Conservation (phyloP, 2,888 invertebrate genomes). For the Elegia similella region DNA sequence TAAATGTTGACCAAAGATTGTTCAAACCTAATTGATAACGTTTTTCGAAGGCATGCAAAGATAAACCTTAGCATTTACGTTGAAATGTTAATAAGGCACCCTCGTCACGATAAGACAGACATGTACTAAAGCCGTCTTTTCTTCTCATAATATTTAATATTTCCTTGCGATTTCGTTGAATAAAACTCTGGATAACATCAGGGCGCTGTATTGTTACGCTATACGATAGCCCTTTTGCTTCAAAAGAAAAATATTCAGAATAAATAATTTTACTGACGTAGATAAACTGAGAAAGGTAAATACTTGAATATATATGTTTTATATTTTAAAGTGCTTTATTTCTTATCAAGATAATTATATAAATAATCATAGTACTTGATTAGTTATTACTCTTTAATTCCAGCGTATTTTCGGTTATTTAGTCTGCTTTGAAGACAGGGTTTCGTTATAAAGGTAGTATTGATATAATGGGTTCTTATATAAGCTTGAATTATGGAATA, state of each 20-base stretch:
- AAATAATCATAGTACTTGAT: too few species aligned
- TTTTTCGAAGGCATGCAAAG: not conserved
- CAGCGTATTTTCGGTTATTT: too few species aligned
- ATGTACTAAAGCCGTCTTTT: conserved; percentile 38
- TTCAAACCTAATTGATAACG: not conserved
- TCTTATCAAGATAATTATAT: too few species aligned
- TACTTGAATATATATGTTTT: not conserved
- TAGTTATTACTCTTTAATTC: too few species aligned
- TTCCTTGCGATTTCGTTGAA: conserved; percentile 25
- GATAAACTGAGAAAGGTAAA: not conserved
- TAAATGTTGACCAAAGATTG: too few species aligned
- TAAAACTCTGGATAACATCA: conserved; percentile 15
- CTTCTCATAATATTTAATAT: conserved; percentile 37
- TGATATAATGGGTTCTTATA: too few species aligned
- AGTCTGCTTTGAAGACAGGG: too few species aligned
- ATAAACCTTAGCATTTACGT: conserved; percentile 20
- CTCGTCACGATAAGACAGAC: conserved; percentile 57
- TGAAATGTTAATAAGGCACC: conserved; percentile 60
- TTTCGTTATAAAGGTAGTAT: too few species aligned
- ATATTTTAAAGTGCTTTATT: not conserved
- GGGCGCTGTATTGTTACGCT: conserved; percentile 5
- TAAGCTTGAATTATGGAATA: too few species aligned
- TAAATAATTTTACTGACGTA: not conserved
- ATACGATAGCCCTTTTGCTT: not conserved
- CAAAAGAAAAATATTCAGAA: not conserved